Percentiles rank a stretch among this genome's conserved stretches.
Conservation (phyloP, 2,113 vertebrate genomes). For the Bostrychus sinensis region DNA sequence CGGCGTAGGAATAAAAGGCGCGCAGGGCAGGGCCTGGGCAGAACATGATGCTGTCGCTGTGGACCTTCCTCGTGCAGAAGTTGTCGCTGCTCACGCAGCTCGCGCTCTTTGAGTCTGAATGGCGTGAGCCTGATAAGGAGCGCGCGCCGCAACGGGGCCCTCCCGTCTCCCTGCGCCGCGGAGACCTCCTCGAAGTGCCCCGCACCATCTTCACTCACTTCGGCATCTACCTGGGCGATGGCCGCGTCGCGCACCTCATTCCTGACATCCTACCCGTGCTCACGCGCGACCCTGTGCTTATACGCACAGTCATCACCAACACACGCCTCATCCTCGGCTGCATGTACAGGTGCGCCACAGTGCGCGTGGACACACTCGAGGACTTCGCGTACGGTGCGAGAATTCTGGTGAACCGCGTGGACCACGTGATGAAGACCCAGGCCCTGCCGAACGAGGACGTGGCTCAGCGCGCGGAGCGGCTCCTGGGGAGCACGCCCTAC, state of each 20-base stretch:
- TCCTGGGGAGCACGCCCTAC: conserved; percentile 83
- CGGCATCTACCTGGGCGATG: conserved; percentile 92
- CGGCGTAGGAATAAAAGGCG: not conserved
- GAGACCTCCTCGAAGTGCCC: conserved; percentile 90
- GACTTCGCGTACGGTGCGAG: conserved; percentile 91
- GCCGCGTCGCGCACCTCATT: conserved; percentile 92
- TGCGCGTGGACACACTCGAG: conserved; percentile 90
- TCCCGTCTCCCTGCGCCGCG: conserved; percentile 75
- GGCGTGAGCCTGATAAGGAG: conserved; percentile 28
- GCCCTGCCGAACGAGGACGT: conserved; percentile 82
- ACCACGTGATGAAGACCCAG: conserved; percentile 67
- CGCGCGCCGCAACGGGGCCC: conserved; percentile 43
- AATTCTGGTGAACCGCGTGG: conserved; percentile 86
- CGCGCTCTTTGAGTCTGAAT: conserved; percentile 68
- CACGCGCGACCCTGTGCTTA: conserved; percentile 76
- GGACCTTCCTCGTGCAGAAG: conserved; percentile 85
- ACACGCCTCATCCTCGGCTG: conserved; percentile 90
- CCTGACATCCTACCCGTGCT: conserved; percentile 90
- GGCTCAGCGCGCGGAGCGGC: conserved; percentile 84
- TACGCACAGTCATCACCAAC: conserved; percentile 86
- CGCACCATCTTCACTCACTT: conserved; percentile 90
- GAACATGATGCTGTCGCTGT: conserved; percentile 78
- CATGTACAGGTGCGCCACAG: conserved; percentile 81
- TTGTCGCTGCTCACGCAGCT: conserved; percentile 82
- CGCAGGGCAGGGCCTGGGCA: not conserved